Evolutionary conservation across 2,888 invertebrate species (phyloP), one percentile per base, ranked within the genome.

Genomic region (Melolontha melolontha): DNA sequence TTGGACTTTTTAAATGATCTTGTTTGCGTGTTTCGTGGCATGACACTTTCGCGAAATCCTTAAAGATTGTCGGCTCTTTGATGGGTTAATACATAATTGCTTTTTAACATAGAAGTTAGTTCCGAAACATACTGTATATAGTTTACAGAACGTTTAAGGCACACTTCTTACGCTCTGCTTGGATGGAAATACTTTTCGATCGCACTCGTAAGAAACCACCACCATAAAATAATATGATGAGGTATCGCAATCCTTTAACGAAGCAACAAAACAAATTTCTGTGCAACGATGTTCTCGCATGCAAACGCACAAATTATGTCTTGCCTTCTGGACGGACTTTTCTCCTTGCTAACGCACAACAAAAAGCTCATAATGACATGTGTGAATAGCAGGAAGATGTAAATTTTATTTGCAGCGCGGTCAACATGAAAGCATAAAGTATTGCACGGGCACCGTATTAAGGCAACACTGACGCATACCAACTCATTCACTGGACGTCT

Each of bases 371-470:
- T 34, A 47, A 62, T 29, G 59, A 47, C 47, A 47, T 49, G 47
- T 49, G 49, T 29, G 47, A 47, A 62, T 62, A 47, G 59, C 59
- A 62, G 47, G 59, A 62, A 62, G 59, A 62, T 62, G 59, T 62
- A 62, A 62, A 62, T 62, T 62, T 62, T 62, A 62, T 62, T 62
- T 49, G 59, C 47, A 34, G 34, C 49, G 59, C 59, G 59, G 59
- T 39, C 34, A 47, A 62, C 59, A 47, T 62, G 44, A 62, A 62
- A 62, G 59, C 49, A 34, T 49, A 62, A 62, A 62, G 47, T 62
- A 62, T 62, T 62, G 59, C 59, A 62, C 59, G 59, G 59, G 16
- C 47, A 49, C 59, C 59, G 57, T 62, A 62, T 62, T 62, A 62
- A 62, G 59, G 59, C 47, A 62, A 62, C 47, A 47, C 44, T 62